A percentile compares a stretch with the other conserved stretches of the same genome.
These are phyloP conservation scores for Tenthredo livida DNA, from an alignment of 2,888 invertebrate species.

Conservation along the genomic window DNA sequence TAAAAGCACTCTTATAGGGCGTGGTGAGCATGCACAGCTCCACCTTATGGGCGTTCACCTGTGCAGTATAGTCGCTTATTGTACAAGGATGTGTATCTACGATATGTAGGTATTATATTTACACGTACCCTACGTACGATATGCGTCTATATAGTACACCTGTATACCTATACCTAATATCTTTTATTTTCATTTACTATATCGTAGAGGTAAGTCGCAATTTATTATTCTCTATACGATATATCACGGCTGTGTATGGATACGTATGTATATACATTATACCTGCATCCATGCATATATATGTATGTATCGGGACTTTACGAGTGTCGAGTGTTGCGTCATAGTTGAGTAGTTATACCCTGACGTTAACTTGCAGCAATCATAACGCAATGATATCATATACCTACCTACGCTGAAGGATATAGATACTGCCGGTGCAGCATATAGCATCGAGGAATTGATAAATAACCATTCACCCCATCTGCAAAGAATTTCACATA, in stretches of 20 bases:
- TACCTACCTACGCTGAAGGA: neutral
- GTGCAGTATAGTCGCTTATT: neutral
- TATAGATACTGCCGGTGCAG: too few relatives aligned
- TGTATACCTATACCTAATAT: neutral
- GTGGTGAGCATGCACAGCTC: constrained; percentile 71
- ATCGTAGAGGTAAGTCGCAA: neutral
- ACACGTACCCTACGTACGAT: neutral
- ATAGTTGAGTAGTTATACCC: neutral
- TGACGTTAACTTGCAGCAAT: neutral
- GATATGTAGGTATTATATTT: too few relatives aligned
- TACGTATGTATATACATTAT: neutral
- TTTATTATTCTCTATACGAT: neutral
- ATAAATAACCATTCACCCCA: too few relatives aligned
- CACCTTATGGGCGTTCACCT: constrained; percentile 69
- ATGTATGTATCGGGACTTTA: too few relatives aligned
- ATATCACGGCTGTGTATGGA: neutral
- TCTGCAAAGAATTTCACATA: too few relatives aligned
- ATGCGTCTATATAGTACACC: neutral
- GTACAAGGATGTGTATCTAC: neutral
- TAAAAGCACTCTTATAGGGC: constrained; percentile 63
- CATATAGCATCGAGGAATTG: neutral
- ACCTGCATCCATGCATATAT: neutral
- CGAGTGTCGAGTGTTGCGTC: neutral
- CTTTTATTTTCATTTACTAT: neutral
- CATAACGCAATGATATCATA: neutral